phyloP scores from a whole-genome alignment of 2,888 invertebrate genomes.

The Venustoraphidia nigricollis region DNA sequence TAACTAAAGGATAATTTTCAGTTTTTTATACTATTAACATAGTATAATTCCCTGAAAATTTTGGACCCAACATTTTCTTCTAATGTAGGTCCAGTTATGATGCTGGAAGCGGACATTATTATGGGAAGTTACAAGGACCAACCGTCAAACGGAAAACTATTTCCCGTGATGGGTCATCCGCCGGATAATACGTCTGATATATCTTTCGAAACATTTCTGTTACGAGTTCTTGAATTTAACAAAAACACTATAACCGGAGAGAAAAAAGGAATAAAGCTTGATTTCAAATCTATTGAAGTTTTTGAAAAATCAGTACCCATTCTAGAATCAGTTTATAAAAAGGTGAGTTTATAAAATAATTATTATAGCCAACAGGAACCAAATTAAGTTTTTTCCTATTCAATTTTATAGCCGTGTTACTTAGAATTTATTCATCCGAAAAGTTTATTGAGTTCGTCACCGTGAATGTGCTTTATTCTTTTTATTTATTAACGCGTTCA shows the following conservation, averaged over 20 bases:
- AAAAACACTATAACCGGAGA: slow-evolving; percentile 26
- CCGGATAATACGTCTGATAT: slow-evolving; percentile 58
- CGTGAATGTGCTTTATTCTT: too few relatives aligned
- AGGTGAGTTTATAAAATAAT: slow-evolving; percentile 21
- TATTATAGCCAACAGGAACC: neutral
- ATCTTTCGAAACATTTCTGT: slow-evolving; percentile 54
- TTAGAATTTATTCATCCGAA: too few relatives aligned
- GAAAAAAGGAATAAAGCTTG: slow-evolving; percentile 72
- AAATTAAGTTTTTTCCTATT: neutral
- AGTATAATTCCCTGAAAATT: too few relatives aligned
- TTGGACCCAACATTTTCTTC: too few relatives aligned
- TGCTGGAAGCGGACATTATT: slow-evolving; percentile 78
- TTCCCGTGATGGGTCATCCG: slow-evolving; percentile 80
- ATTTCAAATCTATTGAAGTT: slow-evolving; percentile 70
- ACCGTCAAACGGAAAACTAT: slow-evolving; percentile 26
- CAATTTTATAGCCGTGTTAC: too few relatives aligned
- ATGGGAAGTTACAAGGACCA: slow-evolving; percentile 42
- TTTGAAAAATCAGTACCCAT: slow-evolving; percentile 40
- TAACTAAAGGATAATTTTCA: too few relatives aligned
- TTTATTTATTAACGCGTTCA: too few relatives aligned
- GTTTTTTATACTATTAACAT: too few relatives aligned
- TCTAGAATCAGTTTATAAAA: slow-evolving; percentile 23
- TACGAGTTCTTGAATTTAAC: slow-evolving; percentile 29
- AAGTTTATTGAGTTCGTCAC: too few relatives aligned
- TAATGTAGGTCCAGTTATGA: slow-evolving; percentile 43